A percentile compares a stretch with the other conserved stretches of the same genome.
Conservation (phyloP, 2,113 vertebrate genomes). For the Calonectris borealis region DNA sequence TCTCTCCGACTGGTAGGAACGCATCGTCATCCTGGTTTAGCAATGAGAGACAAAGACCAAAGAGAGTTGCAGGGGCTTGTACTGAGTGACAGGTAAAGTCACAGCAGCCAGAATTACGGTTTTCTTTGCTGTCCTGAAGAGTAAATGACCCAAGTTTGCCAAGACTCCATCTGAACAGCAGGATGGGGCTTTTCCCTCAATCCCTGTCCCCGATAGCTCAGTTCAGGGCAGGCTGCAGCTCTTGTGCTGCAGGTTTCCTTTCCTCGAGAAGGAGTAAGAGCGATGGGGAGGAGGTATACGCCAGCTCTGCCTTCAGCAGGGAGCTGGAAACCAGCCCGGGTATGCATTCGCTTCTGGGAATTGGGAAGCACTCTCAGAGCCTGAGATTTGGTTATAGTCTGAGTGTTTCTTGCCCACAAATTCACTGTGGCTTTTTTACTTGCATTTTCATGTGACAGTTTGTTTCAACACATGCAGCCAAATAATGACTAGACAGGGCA, state of each 20-base stretch:
- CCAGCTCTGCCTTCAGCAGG: neutral
- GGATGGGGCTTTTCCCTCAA: neutral
- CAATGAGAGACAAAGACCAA: neutral
- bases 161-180: neutral
- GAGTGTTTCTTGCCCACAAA: neutral
- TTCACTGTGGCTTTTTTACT: neutral
- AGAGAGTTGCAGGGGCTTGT: neutral
- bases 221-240: neutral
- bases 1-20: neutral
- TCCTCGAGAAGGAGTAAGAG: neutral
- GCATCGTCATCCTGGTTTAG: neutral
- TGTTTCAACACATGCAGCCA: neutral
- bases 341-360: neutral
- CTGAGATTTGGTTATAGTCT: neutral
- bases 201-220: neutral
- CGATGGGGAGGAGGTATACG: neutral
- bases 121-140: neutral
- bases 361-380: neutral
- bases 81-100: neutral
- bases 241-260: neutral
- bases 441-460: neutral
- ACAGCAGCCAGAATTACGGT: neutral
- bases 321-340: neutral
- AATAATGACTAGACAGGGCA: neutral
- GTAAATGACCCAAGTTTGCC: neutral